These are phyloP conservation scores for Fistularia tabacaria DNA, from an alignment of 2,797 vertebrate species.

Conservation along the genomic window DNA sequence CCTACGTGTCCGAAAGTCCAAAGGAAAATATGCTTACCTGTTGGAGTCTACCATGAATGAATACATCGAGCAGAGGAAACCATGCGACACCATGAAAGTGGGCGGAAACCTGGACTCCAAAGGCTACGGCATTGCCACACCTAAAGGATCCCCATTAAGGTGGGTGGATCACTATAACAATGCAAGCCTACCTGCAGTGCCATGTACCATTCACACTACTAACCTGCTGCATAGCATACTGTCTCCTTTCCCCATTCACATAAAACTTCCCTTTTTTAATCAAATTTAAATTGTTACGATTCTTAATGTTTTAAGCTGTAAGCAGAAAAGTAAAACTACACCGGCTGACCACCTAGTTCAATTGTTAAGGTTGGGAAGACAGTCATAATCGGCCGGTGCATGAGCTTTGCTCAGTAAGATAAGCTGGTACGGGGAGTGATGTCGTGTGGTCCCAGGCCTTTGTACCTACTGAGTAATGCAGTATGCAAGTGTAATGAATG, in stretches of 20 bases:
- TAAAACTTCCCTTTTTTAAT: neutral
- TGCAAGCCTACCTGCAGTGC: slow-evolving; percentile 80
- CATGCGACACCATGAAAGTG: slow-evolving; percentile 99
- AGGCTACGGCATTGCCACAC: slow-evolving; percentile 97
- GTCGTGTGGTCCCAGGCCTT: slow-evolving; percentile 34
- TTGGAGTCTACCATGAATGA: slow-evolving; percentile 99
- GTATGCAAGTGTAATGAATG: slow-evolving; percentile 65
- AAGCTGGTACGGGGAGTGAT: slow-evolving; percentile 21
- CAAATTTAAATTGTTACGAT: neutral
- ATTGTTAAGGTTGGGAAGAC: neutral
- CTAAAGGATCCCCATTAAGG: slow-evolving; percentile 99
- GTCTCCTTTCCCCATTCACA: slow-evolving; percentile 23
- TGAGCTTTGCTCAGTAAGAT: slow-evolving; percentile 21
- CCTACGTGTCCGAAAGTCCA: slow-evolving; percentile 91
- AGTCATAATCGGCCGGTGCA: slow-evolving; percentile 27
- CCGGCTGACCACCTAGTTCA: slow-evolving; percentile 19
- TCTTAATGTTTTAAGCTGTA: neutral
- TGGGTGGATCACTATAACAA: slow-evolving; percentile 99
- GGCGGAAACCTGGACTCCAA: slow-evolving; percentile 99
- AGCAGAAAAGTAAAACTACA: slow-evolving; percentile 4
- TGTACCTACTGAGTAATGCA: slow-evolving; percentile 39
- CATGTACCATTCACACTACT: slow-evolving; percentile 67
- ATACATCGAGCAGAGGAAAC: slow-evolving; percentile 97
- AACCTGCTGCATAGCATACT: slow-evolving; percentile 60
- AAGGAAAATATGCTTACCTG: slow-evolving; percentile 97